Conservation (phyloP, 2,888 invertebrate species). For the Mamestra brassicae region DNA sequence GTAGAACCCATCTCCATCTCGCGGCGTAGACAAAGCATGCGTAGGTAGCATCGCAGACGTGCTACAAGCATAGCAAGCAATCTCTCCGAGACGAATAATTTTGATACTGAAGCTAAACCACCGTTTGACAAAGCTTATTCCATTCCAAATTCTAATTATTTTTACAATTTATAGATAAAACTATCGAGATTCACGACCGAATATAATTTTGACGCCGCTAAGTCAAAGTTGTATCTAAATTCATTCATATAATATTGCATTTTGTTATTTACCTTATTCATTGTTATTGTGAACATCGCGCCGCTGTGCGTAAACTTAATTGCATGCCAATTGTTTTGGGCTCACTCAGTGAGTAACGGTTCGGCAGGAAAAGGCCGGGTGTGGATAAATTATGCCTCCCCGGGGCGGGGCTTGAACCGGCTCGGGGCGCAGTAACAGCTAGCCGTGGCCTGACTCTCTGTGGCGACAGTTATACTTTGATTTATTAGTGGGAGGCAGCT, state of each 20-base stretch:
- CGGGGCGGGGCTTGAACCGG: slow-evolving; percentile 44
- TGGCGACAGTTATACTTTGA: slow-evolving; percentile 36
- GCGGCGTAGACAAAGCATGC: slow-evolving; percentile 4
- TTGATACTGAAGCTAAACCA: too few relatives aligned
- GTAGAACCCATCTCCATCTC: too few relatives aligned
- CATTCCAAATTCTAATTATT: too few relatives aligned
- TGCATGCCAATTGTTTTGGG: slow-evolving; percentile 7
- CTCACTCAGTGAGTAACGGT: background rate
- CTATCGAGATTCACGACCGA: too few relatives aligned
- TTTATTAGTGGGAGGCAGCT: slow-evolving; percentile 53
- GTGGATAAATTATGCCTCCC: slow-evolving; percentile 44
- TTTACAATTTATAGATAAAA: too few relatives aligned
- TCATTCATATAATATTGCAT: too few relatives aligned
- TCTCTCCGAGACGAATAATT: too few relatives aligned
- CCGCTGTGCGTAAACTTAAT: background rate
- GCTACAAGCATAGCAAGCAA: slow-evolving; percentile 11
- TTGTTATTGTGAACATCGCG: background rate
- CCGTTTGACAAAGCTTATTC: too few relatives aligned
- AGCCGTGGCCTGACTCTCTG: background rate
- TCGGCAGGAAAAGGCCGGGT: slow-evolving; percentile 33
- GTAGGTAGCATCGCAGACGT: slow-evolving; percentile 22
- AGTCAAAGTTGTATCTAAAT: background rate
- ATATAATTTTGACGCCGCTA: background rate
- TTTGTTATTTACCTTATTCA: too few relatives aligned
- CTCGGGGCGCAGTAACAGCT: background rate